Evolutionary conservation across 2,113 vertebrate genomes (phyloP).

Genomic region (Psettodes erumei): DNA sequence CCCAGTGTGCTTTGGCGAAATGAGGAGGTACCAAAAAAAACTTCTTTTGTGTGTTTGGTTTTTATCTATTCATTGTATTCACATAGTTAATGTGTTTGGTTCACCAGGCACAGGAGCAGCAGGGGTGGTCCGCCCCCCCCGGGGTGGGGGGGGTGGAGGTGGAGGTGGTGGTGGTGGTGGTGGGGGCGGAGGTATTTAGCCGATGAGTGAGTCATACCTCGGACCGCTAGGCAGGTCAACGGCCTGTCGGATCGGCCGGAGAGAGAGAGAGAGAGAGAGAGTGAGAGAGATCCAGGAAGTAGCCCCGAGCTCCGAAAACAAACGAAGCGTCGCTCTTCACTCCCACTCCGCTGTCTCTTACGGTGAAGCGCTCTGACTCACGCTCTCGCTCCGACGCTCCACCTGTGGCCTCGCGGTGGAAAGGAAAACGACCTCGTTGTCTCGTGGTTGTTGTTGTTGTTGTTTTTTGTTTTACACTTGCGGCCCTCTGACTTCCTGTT

Average conservation of each 20-base stretch:
- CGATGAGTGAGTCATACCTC: slow-evolving; percentile 67
- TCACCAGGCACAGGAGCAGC: slow-evolving; percentile 5
- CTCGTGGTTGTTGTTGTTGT: too few relatives aligned
- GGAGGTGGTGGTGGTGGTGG: background rate
- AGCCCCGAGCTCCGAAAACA: slow-evolving; percentile 52
- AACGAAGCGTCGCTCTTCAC: slow-evolving; percentile 47
- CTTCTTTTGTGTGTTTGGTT: background rate
- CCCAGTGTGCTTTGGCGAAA: slow-evolving; percentile 6
- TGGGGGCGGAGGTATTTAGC: slow-evolving; percentile 8
- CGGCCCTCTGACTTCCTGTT: background rate
- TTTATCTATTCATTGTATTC: background rate
- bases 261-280: slow-evolving; percentile 13
- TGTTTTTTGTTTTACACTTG: slow-evolving; percentile 4
- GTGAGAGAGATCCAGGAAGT: slow-evolving; percentile 55
- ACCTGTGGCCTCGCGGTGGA: slow-evolving; percentile 60
- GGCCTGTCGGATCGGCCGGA: slow-evolving; percentile 59
- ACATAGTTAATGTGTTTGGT: background rate
- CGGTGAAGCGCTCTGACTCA: slow-evolving; percentile 62
- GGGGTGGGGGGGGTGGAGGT: too few relatives aligned
- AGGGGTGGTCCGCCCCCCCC: slow-evolving; percentile 24
- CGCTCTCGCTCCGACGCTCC: slow-evolving; percentile 34
- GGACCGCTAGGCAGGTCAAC: slow-evolving; percentile 61
- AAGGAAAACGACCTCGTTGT: too few relatives aligned
- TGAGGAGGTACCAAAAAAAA: slow-evolving; percentile 4
- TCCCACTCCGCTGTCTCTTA: slow-evolving; percentile 49